These are phyloP conservation scores for Hirundo rustica DNA, from an alignment of 2,797 vertebrate species.

Conservation along the genomic window DNA sequence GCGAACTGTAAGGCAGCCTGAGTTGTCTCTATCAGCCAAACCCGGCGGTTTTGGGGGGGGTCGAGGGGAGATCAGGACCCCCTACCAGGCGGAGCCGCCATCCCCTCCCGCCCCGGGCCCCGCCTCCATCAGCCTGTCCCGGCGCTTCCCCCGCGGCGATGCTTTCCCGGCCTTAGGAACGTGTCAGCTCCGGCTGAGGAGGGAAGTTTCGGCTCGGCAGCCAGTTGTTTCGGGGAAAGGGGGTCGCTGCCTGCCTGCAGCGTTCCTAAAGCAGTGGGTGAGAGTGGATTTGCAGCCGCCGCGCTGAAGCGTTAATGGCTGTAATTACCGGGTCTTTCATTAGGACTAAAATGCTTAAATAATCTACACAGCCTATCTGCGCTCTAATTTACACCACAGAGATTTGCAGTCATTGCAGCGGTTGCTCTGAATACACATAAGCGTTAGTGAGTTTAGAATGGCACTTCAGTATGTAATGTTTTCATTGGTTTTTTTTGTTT, in stretches of 20 bases:
- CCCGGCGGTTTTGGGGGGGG: not conserved
- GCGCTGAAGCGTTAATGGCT: not conserved
- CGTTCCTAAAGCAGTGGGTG: not conserved
- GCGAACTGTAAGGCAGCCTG: not conserved
- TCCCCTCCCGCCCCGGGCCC: not conserved
- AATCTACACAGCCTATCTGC: not conserved
- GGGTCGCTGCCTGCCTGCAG: not conserved
- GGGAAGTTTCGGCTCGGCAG: not conserved
- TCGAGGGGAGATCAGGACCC: not conserved
- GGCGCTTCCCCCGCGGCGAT: accelerated
- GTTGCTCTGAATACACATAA: not conserved
- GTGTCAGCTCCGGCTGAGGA: not conserved
- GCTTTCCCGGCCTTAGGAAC: not conserved
- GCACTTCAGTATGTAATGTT: not conserved
- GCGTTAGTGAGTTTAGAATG: not conserved
- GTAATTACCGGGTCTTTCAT: not conserved
- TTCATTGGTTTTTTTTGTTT: too few species aligned
- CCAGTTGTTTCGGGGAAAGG: not conserved
- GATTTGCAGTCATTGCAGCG: not conserved
- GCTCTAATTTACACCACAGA: not conserved
- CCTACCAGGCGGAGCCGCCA: not conserved
- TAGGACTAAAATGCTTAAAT: not conserved
- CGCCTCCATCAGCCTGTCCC: not conserved
- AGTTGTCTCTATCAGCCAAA: not conserved
- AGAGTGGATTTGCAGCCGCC: not conserved